Evolutionary conservation across 2,797 vertebrate genomes (phyloP).

Genomic region (Paedocypris micromegethes): DNA sequence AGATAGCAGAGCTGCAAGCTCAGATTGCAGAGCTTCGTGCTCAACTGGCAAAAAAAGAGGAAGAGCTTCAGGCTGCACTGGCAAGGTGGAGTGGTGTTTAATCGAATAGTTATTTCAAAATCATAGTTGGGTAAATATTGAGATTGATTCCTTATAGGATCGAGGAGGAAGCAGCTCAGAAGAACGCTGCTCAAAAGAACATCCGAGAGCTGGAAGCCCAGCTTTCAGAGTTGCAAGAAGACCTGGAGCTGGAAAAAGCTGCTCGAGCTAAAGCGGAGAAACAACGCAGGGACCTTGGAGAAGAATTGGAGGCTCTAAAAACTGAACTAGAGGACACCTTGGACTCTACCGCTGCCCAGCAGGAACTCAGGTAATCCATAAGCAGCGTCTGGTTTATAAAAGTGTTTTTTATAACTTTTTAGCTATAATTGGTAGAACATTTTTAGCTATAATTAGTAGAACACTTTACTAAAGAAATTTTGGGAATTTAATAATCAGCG

Average conservation of each 20-base stretch:
- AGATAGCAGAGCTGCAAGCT: slow-evolving; percentile 89
- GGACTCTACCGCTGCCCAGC: slow-evolving; percentile 90
- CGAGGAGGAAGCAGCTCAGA: slow-evolving; percentile 86
- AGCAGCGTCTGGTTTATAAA: background rate
- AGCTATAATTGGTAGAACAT: no score
- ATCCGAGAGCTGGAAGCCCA: slow-evolving; percentile 92
- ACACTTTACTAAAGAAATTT: no score
- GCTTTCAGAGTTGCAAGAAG: slow-evolving; percentile 89
- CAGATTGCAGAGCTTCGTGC: slow-evolving; percentile 90
- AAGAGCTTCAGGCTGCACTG: slow-evolving; percentile 85
- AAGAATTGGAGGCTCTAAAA: slow-evolving; percentile 94
- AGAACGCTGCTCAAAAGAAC: slow-evolving; percentile 86
- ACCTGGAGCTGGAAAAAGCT: slow-evolving; percentile 85
- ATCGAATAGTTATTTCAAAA: no score
- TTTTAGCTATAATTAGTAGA: no score
- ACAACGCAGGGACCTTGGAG: slow-evolving; percentile 85
- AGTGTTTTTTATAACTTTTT: background rate
- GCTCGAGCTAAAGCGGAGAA: slow-evolving; percentile 86
- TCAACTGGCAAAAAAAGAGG: slow-evolving; percentile 93
- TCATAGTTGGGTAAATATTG: no score
- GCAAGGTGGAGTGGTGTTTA: slow-evolving; percentile 67
- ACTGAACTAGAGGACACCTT: slow-evolving; percentile 92
- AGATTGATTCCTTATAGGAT: slow-evolving; percentile 64
- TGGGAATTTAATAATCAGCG: no score
- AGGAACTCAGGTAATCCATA: slow-evolving; percentile 77